Evolutionary conservation across 2,888 invertebrate species (phyloP).

Genomic region (Rhogogaster chlorosoma): DNA sequence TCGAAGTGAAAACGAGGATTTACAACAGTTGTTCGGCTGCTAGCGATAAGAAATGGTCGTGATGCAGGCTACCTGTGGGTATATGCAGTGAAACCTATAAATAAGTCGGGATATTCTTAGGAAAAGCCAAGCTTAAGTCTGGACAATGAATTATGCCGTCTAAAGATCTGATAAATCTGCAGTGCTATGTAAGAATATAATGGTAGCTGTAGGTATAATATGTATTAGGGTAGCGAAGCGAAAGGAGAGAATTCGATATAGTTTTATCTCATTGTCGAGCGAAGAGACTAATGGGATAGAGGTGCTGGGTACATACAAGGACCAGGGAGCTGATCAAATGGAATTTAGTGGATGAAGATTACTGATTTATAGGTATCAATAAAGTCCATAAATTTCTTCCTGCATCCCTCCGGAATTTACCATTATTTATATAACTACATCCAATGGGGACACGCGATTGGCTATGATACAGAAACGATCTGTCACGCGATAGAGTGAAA

Average conservation of each 20-base stretch:
- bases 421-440: slow-evolving; percentile 7
- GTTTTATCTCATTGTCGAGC: background rate
- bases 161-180: background rate
- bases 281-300: slow-evolving; percentile 5
- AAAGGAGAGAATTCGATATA: background rate
- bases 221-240: background rate
- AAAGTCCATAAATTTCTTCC: slow-evolving; percentile 26
- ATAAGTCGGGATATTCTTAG: slow-evolving; percentile 16
- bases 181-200: slow-evolving; percentile 5
- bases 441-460: background rate
- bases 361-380: slow-evolving; percentile 35
- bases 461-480: slow-evolving; percentile 1
- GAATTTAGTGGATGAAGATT: slow-evolving; percentile 23
- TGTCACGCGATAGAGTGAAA: slow-evolving; percentile 44
- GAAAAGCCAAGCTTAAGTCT: slow-evolving; percentile 3
- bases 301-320: background rate
- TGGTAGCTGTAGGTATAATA: background rate
- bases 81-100: background rate
- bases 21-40: background rate
- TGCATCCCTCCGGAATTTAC: background rate
- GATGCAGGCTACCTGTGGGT: background rate
- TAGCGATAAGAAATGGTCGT: background rate
- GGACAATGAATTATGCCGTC: slow-evolving; percentile 11
- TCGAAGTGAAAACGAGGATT: background rate
- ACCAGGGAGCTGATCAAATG: background rate